These are phyloP conservation scores for Bombylius major DNA, from an alignment of 2,888 invertebrate species.

Conservation along the genomic window DNA sequence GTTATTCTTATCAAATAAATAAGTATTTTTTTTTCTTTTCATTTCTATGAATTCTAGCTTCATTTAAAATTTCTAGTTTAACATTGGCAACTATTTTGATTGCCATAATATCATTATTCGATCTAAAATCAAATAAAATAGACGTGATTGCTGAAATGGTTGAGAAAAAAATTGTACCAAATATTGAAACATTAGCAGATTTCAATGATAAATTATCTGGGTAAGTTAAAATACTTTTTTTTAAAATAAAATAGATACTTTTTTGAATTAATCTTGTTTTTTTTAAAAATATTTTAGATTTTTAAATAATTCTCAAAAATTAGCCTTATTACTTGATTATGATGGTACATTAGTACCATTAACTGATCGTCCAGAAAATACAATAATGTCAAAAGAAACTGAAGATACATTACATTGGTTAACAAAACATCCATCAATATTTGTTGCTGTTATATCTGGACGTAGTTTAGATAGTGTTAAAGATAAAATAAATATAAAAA, in stretches of 20 bases:
- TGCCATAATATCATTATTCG: no score
- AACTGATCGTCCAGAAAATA: constrained; percentile 56
- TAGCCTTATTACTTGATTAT: constrained; percentile 58
- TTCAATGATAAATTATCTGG: constrained; percentile 27
- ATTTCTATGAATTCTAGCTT: no score
- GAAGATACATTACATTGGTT: constrained; percentile 50
- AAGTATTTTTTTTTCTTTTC: no score
- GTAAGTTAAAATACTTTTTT: constrained; percentile 21
- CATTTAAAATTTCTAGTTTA: no score
- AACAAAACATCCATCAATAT: constrained; percentile 53
- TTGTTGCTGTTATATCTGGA: constrained; percentile 58
- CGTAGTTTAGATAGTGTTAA: constrained; percentile 57
- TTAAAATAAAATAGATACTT: no score
- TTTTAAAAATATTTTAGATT: constrained; percentile 18
- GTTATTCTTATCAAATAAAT: no score
- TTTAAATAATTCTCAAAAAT: constrained; percentile 45
- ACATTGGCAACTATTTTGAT: no score
- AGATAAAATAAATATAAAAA: constrained; percentile 41
- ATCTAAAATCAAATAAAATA: no score
- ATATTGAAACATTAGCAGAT: constrained; percentile 25
- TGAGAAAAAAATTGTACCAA: constrained; percentile 24
- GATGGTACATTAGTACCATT: constrained; percentile 64
- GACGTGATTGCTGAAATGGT: constrained; percentile 19
- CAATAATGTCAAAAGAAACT: constrained; percentile 52
- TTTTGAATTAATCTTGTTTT: background rate